These are phyloP conservation scores for Aplidium turbinatum DNA, from an alignment of 23 tunicate genomes.

Conservation along the genomic window DNA sequence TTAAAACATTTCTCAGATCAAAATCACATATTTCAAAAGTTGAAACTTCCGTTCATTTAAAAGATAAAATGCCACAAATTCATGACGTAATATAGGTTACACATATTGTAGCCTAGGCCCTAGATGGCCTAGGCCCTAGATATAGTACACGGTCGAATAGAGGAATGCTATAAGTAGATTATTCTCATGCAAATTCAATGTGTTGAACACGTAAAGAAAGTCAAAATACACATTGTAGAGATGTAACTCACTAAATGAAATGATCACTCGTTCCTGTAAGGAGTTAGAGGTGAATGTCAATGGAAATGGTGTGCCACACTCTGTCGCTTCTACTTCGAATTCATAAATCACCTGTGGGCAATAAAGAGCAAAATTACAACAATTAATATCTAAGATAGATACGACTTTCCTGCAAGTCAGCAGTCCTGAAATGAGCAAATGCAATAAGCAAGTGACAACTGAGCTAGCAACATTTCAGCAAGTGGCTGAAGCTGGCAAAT, in stretches of 20 bases:
- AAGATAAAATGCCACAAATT: too few species aligned
- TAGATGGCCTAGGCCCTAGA: background rate
- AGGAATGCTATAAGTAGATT: too few species aligned
- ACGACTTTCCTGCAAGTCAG: background rate
- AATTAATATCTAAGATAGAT: background rate
- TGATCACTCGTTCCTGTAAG: conserved; percentile 59
- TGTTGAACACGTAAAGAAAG: too few species aligned
- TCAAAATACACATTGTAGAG: too few species aligned
- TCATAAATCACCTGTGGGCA: conserved; percentile 60
- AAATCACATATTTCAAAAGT: too few species aligned
- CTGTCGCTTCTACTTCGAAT: conserved; percentile 60
- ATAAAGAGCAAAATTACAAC: background rate
- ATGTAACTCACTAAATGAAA: conserved; percentile 59
- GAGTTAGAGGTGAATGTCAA: conserved; percentile 75
- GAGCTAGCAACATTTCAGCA: too few species aligned
- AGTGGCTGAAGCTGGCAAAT: too few species aligned
- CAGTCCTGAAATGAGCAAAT: background rate
- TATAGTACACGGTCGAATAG: background rate
- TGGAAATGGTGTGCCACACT: conserved; percentile 37
- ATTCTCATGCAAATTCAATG: too few species aligned
- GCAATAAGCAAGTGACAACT: too few species aligned
- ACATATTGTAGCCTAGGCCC: background rate
- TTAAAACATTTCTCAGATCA: too few species aligned
- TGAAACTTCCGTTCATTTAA: too few species aligned
- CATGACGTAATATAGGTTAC: background rate